Evolutionary conservation across 2,888 invertebrate genomes (phyloP).

Genomic region (Sarcophaga subvicina): DNA sequence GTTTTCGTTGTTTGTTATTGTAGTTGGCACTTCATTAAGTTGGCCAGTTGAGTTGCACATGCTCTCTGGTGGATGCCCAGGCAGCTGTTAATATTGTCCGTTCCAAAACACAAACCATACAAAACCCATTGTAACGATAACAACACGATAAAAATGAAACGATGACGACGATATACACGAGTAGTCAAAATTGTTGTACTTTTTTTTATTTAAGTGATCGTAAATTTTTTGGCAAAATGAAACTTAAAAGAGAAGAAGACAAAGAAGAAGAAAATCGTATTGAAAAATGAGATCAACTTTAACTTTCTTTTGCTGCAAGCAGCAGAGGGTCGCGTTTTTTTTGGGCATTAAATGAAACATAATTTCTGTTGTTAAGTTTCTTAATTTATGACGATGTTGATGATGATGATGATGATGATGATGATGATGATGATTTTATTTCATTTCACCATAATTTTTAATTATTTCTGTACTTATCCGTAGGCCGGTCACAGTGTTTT

Average conservation of each 20-base stretch:
- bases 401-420: no score
- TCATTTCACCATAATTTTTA: constrained; percentile 42
- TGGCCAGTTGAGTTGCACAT: neutral
- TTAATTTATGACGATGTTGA: constrained; percentile 63
- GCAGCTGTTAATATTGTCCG: constrained; percentile 29
- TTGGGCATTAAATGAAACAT: constrained; percentile 49
- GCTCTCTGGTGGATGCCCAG: constrained; percentile 21
- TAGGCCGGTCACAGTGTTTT: neutral
- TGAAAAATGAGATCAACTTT: constrained; percentile 56
- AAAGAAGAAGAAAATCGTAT: constrained; percentile 39
- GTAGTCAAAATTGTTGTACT: neutral
- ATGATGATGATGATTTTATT: constrained; percentile 27
- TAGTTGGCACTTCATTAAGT: neutral
- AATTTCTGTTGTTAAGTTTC: constrained; percentile 55
- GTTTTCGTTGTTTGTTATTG: neutral
- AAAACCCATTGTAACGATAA: constrained; percentile 25
- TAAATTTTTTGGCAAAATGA: constrained; percentile 57
- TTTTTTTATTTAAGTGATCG: neutral
- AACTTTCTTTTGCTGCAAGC: constrained; percentile 6
- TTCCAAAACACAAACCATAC: constrained; percentile 16
- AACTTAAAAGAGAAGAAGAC: neutral
- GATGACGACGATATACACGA: neutral
- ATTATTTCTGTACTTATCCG: constrained; percentile 52
- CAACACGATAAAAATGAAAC: neutral
- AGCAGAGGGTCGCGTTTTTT: neutral